A percentile compares a stretch with the other conserved stretches of the same genome.
Conservation (phyloP, 1,140 invertebrate genomes). For the Linepithema humile region DNA sequence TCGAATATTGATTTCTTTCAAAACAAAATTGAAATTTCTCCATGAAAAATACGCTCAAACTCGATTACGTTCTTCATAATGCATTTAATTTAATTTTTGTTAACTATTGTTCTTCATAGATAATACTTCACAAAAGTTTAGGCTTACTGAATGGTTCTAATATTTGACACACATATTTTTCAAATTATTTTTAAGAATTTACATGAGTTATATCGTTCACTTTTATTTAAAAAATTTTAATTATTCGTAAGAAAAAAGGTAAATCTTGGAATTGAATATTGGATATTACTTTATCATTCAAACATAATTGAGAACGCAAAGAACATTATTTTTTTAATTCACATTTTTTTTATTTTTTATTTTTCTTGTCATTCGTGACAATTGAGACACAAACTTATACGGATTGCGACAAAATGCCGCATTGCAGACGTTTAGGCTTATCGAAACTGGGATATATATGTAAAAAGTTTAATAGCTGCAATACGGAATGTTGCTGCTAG, state of each 20-base stretch:
- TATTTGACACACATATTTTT: background rate
- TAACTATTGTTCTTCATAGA: background rate
- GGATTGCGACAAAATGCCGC: slow-evolving; percentile 41
- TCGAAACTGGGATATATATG: background rate
- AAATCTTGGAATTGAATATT: background rate
- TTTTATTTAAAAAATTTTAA: background rate
- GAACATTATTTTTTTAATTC: background rate
- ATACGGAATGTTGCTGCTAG: background rate
- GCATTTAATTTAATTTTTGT: background rate
- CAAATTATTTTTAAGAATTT: background rate
- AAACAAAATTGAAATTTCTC: slow-evolving; percentile 1
- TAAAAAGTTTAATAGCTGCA: slow-evolving; percentile 8
- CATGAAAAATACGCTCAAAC: background rate
- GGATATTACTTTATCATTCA: background rate
- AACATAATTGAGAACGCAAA: background rate
- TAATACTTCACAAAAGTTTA: background rate
- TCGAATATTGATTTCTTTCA: background rate
- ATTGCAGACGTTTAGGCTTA: slow-evolving; percentile 40
- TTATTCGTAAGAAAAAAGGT: background rate
- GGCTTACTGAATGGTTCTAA: background rate
- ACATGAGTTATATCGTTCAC: background rate
- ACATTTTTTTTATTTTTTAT: background rate
- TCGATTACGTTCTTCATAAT: background rate
- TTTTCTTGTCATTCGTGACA: too few relatives aligned
- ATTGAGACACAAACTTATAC: background rate